Base-by-base conservation (phyloP, 1,140 invertebrate genomes). In the Penaeus indicus region DNA sequence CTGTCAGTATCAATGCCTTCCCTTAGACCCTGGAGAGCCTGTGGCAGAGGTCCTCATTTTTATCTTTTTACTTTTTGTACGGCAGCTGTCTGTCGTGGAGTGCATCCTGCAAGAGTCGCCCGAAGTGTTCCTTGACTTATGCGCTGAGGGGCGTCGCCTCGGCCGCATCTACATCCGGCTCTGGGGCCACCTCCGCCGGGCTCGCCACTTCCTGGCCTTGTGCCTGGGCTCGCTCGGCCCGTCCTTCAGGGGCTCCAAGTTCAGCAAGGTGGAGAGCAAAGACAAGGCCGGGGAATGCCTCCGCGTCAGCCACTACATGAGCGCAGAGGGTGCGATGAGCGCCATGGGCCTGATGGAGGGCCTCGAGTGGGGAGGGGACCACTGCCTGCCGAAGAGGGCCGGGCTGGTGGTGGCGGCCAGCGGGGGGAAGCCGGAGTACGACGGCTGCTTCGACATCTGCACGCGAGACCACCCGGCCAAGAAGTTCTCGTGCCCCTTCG, bases 401-500 rank as follows among this genome's bases (percentile, higher is more conserved):
- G 67, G 67, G 67, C n/a, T 72, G 67, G 67, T 72, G 19, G 67
- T 72, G 18, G n/a, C 67, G n/a, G 67, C 67, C 67, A 25, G 67
- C 67, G 67, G 67, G n/a, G 67, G 67, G 22, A 72, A 32, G 67
- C n/a, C 3, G 3, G 67, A 72, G n/a, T 72, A 72, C 67, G 67
- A 72, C 21, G 67, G 67, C 21, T 72, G 67, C 67, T 72, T 72
- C 67, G 67, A 72, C 67, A 72, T 72, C 21, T 72, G 67, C 67
- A 72, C 67, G 19, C n/a, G 67, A 32, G 67, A 32, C 19, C n/a
- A 72, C 7, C 67, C 67, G n/a, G 32, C n/a, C 67, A 72, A 72
- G 67, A 72, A 72, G 67, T 72, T 72, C 67, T 72, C 67, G 18
- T 72, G 67, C 67, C 67, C 67, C 67, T 72, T 72, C 67, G 67